Conservation (phyloP, 2,113 vertebrate genomes). For the Manacus vitellinus region DNA sequence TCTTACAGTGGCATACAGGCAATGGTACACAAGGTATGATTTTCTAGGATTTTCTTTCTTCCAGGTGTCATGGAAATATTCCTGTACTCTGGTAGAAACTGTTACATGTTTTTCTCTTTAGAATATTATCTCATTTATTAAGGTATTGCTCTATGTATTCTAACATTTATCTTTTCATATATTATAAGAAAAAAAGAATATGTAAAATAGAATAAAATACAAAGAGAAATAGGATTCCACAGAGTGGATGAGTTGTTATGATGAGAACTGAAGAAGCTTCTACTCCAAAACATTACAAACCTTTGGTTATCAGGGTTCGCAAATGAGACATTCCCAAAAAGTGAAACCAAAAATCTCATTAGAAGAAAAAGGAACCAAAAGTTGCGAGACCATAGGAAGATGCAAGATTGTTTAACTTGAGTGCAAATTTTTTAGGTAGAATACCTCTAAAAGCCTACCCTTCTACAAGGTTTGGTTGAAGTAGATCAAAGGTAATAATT, state of each 20-base stretch:
- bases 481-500: neutral
- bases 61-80: neutral
- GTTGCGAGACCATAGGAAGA: neutral
- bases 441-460: neutral
- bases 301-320: neutral
- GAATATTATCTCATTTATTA: neutral
- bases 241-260: neutral
- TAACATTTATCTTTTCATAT: neutral
- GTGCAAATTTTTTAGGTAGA: neutral
- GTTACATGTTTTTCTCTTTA: neutral
- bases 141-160: neutral
- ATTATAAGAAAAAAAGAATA: neutral
- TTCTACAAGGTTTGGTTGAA: neutral
- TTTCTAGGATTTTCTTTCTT: neutral
- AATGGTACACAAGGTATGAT: neutral
- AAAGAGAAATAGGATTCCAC: neutral
- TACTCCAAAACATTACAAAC: neutral
- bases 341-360: neutral
- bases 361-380: neutral
- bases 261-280: neutral
- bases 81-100: neutral
- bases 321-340: neutral
- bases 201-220: neutral
- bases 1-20: neutral
- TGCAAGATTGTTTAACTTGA: neutral